Evolutionary conservation across 1,140 invertebrate genomes (phyloP).

Genomic region (Heliconius himera): DNA sequence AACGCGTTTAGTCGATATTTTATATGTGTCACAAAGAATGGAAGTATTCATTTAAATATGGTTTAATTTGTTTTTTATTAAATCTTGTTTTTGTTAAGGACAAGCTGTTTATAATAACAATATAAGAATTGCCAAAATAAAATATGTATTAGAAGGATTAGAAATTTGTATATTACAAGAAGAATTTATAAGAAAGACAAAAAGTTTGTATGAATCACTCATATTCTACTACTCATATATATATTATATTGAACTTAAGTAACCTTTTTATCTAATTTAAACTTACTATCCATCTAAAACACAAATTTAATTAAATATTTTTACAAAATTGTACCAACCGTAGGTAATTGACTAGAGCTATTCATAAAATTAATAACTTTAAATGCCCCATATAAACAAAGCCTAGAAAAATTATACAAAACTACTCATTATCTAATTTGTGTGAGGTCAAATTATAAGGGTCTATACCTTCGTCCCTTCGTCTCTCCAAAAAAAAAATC

Average conservation of each 20-base stretch:
- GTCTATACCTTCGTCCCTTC: constrained; percentile 2
- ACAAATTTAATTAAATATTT: no score
- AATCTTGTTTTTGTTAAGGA: background rate
- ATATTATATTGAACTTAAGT: no score
- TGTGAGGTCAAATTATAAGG: constrained; percentile 10
- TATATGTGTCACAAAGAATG: background rate
- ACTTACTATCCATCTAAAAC: no score
- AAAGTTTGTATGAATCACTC: background rate
- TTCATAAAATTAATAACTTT: constrained; percentile 9
- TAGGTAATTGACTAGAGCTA: background rate
- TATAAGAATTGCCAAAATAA: background rate
- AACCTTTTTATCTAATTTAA: no score
- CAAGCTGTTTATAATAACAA: background rate
- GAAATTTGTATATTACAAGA: background rate
- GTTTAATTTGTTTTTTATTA: background rate
- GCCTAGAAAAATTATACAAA: constrained; percentile 11
- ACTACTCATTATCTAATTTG: constrained; percentile 19
- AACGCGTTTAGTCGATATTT: constrained; percentile 12
- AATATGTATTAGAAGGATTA: background rate
- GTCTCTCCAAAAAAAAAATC: constrained; percentile 40
- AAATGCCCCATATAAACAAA: background rate
- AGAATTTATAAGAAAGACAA: background rate
- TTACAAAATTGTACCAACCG: no score
- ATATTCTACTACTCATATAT: no score
- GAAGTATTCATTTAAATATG: background rate